phyloP scores from a whole-genome alignment of 2,113 vertebrate genomes.

The Nymphicus hollandicus region DNA sequence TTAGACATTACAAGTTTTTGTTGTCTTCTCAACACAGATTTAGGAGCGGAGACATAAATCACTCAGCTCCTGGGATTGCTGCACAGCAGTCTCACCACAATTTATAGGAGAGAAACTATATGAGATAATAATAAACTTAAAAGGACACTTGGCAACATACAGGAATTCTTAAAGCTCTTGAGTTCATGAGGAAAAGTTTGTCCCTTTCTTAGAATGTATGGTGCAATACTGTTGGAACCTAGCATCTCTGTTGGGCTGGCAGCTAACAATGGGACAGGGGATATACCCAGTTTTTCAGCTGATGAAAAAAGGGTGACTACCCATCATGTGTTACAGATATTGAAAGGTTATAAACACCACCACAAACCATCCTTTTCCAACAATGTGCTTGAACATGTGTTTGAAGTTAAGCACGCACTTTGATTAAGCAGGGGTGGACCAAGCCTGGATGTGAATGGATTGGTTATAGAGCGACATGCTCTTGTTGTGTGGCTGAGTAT shows the following conservation, averaged over 20 bases:
- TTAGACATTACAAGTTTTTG: constrained; percentile 27
- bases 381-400: constrained; percentile 22
- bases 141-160: constrained; percentile 1
- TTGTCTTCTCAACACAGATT: constrained; percentile 20
- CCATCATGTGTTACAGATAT: constrained; percentile 37
- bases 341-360: constrained; percentile 40
- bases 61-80: constrained; percentile 10
- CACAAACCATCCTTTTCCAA: not conserved
- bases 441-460: not conserved
- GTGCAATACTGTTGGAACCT: constrained; percentile 9
- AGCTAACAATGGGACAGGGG: not conserved
- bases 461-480: not conserved
- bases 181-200: not conserved
- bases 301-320: not conserved
- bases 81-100: not conserved
- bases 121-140: constrained; percentile 28
- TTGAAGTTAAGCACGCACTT: constrained; percentile 34
- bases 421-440: not conserved
- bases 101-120: constrained; percentile 2
- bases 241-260: not conserved
- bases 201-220: not conserved
- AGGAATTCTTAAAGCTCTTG: not conserved
- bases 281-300: constrained; percentile 30
- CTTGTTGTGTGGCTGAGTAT: not conserved
- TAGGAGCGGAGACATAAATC: constrained; percentile 26